Evolutionary conservation across 2,797 vertebrate species (phyloP), one percentile per base, ranked within the genome.

Genomic region (Falco peregrinus): DNA sequence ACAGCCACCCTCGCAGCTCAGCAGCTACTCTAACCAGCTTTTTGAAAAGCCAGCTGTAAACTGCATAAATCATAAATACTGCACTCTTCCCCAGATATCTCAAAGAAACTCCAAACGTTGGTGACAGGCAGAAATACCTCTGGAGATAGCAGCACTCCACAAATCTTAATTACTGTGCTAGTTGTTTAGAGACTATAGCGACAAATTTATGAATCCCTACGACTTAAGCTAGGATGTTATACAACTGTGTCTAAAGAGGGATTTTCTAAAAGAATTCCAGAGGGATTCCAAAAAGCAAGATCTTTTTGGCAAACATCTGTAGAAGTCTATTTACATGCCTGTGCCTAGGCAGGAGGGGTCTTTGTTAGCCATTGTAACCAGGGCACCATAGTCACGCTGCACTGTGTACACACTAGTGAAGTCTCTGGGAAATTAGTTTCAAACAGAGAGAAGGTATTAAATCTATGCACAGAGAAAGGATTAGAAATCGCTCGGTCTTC

Each of bases 41-140:
- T 39, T 73, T 69, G 28, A 74, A 89, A 79, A 82, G 16, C 7
- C 43, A 67, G 3, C 10, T 39, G 41, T 65, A 48, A 70, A 15
- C 10, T 25, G 12, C 11, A 10, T 54, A 83, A 85, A 56, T 50
- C 48, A 64, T 47, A 85, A 73, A 80, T 43, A 33, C 5, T 57
- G 5, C 7, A 21, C n/a, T 74, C 28, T 33, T 74, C 7, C 16
- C 5, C 4, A 56, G 35, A 24, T 16, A 48, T 33, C 61, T 68
- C 31, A 4, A 45, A 53, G 68, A 65, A 39, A 3, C 0, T 5
- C 13, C 17, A 41, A 39, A 60, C 1, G 1, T 3, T 56, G 7
- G n/a, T 53, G 41, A 81, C n/a, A 53, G 41, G 6, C 19, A 86
- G 39, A 80, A 83, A 45, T 43, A 35, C n/a, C 25, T 70, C 63